Evolutionary conservation across 1,140 invertebrate genomes (phyloP).

Genomic region (Aricia agestis): DNA sequence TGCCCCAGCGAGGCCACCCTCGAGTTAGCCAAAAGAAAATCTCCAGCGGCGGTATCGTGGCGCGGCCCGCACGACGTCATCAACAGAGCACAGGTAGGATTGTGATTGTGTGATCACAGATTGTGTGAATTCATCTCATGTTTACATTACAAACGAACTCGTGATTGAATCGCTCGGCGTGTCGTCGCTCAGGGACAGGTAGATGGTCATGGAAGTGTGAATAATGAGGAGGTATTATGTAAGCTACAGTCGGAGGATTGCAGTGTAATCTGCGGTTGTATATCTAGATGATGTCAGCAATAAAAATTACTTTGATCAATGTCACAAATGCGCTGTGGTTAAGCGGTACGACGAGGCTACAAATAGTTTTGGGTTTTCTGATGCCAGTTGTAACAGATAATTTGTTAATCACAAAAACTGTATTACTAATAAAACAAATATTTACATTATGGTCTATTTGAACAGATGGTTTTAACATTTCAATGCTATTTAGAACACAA

Average conservation of each 20-base stretch:
- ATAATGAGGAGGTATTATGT: slow-evolving; percentile 9
- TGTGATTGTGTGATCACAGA: slow-evolving; percentile 5
- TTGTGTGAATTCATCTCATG: not conserved
- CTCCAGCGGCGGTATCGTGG: slow-evolving; percentile 78
- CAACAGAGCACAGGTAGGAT: slow-evolving; percentile 83
- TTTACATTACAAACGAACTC: slow-evolving; percentile 7
- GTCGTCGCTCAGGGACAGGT: slow-evolving; percentile 9
- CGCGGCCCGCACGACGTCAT: slow-evolving; percentile 80
- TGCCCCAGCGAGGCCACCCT: slow-evolving; percentile 86
- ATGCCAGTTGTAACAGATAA: not conserved
- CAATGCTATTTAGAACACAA: not conserved
- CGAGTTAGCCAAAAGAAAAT: slow-evolving; percentile 82
- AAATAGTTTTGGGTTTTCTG: not conserved
- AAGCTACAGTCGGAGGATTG: not conserved
- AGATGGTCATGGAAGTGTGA: slow-evolving; percentile 11
- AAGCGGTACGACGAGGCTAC: not conserved
- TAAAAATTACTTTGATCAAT: slow-evolving; percentile 4
- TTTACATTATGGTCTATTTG: not conserved
- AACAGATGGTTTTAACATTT: not conserved
- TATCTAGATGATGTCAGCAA: slow-evolving; percentile 12
- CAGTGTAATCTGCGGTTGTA: slow-evolving; percentile 3
- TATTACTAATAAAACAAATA: not conserved
- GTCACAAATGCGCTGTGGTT: not conserved
- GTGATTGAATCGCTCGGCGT: slow-evolving; percentile 21
- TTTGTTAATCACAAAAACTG: not conserved